Evolutionary conservation across 2,113 vertebrate genomes (phyloP).

Genomic region (Triplophysa tibetana): DNA sequence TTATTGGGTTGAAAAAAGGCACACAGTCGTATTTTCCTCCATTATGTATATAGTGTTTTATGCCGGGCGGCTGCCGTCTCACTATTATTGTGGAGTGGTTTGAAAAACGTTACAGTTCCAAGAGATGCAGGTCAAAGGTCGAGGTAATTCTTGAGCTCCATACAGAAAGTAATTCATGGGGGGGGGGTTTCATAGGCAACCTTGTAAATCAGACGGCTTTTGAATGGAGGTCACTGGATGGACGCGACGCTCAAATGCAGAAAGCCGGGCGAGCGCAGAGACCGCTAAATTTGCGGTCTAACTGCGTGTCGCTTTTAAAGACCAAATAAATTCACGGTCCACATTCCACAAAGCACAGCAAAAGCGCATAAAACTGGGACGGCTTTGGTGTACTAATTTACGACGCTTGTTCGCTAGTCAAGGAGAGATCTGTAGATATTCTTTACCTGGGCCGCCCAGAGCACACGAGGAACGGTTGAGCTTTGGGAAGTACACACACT

Average conservation of each 20-base stretch:
- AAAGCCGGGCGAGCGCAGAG: constrained; percentile 9
- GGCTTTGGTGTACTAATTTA: constrained; percentile 45
- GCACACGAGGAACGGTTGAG: not conserved
- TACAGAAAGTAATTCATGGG: constrained; percentile 45
- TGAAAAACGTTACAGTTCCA: not conserved
- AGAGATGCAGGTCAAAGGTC: constrained; percentile 21
- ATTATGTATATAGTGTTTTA: not conserved
- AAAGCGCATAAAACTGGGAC: constrained; percentile 23
- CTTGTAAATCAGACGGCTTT: constrained; percentile 45
- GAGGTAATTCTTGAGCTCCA: not conserved
- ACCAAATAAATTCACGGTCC: constrained; percentile 49
- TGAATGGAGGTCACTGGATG: constrained; percentile 42
- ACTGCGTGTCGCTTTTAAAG: constrained; percentile 47
- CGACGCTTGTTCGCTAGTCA: constrained; percentile 34
- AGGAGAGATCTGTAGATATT: constrained; percentile 43
- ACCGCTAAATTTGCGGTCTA: constrained; percentile 36
- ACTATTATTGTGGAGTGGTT: too few relatives aligned
- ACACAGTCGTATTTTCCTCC: not conserved
- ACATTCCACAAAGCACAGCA: constrained; percentile 40
- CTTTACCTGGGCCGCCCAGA: constrained; percentile 38
- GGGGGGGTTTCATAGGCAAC: constrained; percentile 13
- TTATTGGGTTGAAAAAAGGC: not conserved
- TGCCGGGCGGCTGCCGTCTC: not conserved
- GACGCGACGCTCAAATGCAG: constrained; percentile 15
- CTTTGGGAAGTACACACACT: not conserved